Base-by-base conservation (phyloP, 2,888 invertebrate species). In the Orthosia gothica region DNA sequence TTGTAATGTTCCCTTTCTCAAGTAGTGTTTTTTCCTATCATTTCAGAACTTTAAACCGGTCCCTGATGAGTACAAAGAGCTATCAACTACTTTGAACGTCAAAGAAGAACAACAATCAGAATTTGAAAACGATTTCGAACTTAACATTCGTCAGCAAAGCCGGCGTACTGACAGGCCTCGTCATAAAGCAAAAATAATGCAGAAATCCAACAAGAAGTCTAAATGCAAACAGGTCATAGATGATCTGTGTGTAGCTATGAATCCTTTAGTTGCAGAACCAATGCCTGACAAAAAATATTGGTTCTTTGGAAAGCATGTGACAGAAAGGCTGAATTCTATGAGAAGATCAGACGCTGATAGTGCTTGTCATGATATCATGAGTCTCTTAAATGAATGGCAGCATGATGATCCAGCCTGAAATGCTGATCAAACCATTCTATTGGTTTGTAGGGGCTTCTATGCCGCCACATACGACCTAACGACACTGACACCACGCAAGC, bases 271-370 rank as follows among this genome's bases (percentile, higher is more conserved):
- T 5, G 47, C 79, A 3, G 81, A 87, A 18, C 66, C 73, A 11
- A 65, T 81, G 7, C 77, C 86, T 2, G 82, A 88, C 9, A 91
- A 91, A 45, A 88, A 80, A 16, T 95, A 93, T 74, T 94, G 94
- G 94, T 95, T 93, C 66, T 95, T 96, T 45, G 94, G 96, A 0
- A 93, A 91, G 79, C 95, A 96, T 89, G 93, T 96, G 0, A 91
- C 92, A 0, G 95, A 95, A 75, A 87, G 92, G 69, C 79, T 96
- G 5, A 94, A 93, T 71, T 80, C 87, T 54, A 94, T 96, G 95
- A 92, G 91, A 58, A 83, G 89, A 40, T 68, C 88, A 1, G 94
- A 96, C 73, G 93, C 95, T 0, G 85, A 90, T 20, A 89, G 90
- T 82, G 96, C 96, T 0, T 87, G 90, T 66, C 76, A 81, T 32